Conservation (phyloP, 2,888 invertebrate genomes). For the Exocentrus adspersus region DNA sequence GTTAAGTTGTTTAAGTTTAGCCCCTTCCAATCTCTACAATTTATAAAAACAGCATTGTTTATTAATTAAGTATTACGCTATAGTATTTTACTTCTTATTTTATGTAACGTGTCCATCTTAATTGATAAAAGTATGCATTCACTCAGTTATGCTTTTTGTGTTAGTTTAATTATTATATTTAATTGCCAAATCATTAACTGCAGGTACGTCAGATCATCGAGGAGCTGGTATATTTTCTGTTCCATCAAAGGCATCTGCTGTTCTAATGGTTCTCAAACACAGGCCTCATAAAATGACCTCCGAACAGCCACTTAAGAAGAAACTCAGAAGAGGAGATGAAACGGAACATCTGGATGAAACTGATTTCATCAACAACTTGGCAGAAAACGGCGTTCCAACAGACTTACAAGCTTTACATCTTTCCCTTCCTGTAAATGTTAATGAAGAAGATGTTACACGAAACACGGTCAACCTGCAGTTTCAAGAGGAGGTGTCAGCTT, state of each 20-base stretch:
- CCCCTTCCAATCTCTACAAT: too few species aligned
- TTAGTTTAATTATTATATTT: too few species aligned
- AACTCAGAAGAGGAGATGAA: slow-evolving; percentile 74
- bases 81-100: too few species aligned
- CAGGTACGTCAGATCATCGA: not conserved
- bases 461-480: slow-evolving; percentile 54
- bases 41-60: too few species aligned
- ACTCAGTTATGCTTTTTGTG: too few species aligned
- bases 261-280: slow-evolving; percentile 74
- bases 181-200: too few species aligned
- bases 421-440: slow-evolving; percentile 54
- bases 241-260: not conserved
- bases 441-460: slow-evolving; percentile 57
- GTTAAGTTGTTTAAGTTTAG: slow-evolving; percentile 31
- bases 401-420: slow-evolving; percentile 58
- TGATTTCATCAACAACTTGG: slow-evolving; percentile 66
- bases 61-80: too few species aligned
- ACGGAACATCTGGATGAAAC: slow-evolving; percentile 69
- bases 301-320: slow-evolving; percentile 87
- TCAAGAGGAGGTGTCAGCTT: slow-evolving; percentile 46
- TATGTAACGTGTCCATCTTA: too few species aligned
- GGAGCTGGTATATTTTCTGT: not conserved
- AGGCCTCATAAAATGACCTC: slow-evolving; percentile 73
- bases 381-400: slow-evolving; percentile 60
- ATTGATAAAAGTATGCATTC: too few species aligned